Conservation (phyloP, 2,888 invertebrate genomes). For the Fragum whitleyi region DNA sequence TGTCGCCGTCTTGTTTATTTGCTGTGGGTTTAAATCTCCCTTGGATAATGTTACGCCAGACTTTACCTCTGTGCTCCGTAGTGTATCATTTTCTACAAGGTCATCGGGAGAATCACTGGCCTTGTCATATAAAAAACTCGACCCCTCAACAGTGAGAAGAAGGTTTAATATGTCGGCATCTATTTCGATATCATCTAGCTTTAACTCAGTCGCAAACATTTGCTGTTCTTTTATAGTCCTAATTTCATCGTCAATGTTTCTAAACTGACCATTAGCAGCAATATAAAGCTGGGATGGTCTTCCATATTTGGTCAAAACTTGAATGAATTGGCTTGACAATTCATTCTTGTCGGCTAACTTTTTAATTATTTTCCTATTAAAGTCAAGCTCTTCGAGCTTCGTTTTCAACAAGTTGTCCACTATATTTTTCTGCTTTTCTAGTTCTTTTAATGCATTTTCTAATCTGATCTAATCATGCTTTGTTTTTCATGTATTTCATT, state of each 20-base stretch:
- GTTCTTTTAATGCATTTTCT: constrained; percentile 1
- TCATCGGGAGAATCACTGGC: not conserved
- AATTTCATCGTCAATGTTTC: not conserved
- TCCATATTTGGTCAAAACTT: not conserved
- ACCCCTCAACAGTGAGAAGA: not conserved
- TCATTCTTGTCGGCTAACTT: not conserved
- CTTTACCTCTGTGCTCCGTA: too few species aligned
- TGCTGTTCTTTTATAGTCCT: not conserved
- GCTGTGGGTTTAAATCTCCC: not conserved
- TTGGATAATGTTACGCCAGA: too few species aligned
- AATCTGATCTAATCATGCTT: not conserved
- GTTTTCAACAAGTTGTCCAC: not conserved
- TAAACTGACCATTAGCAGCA: not conserved
- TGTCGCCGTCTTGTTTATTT: not conserved
- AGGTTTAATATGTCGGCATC: not conserved
- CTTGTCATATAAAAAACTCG: not conserved
- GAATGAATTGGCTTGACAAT: not conserved
- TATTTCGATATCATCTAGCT: not conserved
- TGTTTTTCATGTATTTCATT: constrained; percentile 5
- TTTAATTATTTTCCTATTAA: not conserved
- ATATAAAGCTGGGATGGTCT: constrained; percentile 1
- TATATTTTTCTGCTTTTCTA: not conserved
- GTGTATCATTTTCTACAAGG: too few species aligned
- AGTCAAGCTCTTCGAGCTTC: not conserved
- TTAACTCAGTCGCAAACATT: not conserved